Evolutionary conservation across 1,140 invertebrate species (phyloP), one percentile per base, ranked within the genome.

Genomic region (Magallana ariakensis): DNA sequence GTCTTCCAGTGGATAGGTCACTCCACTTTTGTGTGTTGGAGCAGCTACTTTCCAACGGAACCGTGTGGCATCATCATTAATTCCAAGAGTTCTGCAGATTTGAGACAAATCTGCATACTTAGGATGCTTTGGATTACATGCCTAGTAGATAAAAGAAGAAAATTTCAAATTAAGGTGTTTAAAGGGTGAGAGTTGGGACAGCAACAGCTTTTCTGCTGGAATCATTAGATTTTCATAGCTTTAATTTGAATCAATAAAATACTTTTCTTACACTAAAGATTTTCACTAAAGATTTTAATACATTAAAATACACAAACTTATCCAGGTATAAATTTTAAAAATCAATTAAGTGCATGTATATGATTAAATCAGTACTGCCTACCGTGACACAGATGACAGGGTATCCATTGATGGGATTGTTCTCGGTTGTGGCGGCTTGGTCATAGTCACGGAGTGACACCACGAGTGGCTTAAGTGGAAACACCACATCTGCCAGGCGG

Each of bases 361-460:
- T 53, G 15, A 16, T 62, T 16, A 5, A 62, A 16, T 19, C 4
- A 62, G 19, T 5, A 62, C 19, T 62, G 26, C 93, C 92, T 92
- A 95, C 95, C n/a, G 95, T 94, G 53, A 95, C 89, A 89, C 95
- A 95, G 86, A 95, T 89, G 11, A 95, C 90, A n/a, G 95, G 95
- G 86, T 95, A 95, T 9, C 95, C 95, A 80, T 93, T 92, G 11
- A 93, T 87, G 7, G 93, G 93, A 54, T 89, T 81, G 22, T 86
- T 33, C 7, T 87, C 87, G n/a, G 53, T 57, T 6, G 87, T 90
- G 13, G 84, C 80, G 8, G 88, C 88, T 58, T 89, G 85, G 85
- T 94, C 94, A 89, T 94, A 94, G 70, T 95, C 94, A 57, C 91
- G 80, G 0, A 95, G 91, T 7, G 94, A 95, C 8, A 94, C 90